phyloP scores from a whole-genome alignment of 2,113 vertebrate species.

The Hippocampus mohnikei region DNA sequence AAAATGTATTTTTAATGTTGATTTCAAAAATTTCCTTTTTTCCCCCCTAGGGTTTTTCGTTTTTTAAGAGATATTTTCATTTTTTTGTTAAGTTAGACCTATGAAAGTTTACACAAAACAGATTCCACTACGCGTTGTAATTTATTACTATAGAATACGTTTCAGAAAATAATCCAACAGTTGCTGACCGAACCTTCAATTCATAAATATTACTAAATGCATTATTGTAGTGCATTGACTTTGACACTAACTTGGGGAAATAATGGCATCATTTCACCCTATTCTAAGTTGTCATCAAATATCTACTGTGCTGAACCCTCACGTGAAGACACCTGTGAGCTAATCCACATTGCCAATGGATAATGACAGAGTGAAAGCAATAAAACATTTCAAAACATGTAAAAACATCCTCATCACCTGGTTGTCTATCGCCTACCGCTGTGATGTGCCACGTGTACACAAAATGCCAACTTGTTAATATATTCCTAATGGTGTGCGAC shows the following conservation, averaged over 20 bases:
- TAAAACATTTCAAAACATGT: neutral
- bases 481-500: constrained; percentile 80
- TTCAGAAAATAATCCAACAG: too few relatives aligned
- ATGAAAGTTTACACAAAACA: too few relatives aligned
- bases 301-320: constrained; percentile 3
- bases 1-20: too few relatives aligned
- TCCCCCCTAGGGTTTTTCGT: too few relatives aligned
- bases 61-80: too few relatives aligned
- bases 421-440: constrained; percentile 14
- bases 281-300: constrained; percentile 35
- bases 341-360: neutral
- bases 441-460: constrained; percentile 43
- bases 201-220: too few relatives aligned
- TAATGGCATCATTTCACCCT: constrained; percentile 54
- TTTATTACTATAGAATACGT: too few relatives aligned
- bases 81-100: too few relatives aligned
- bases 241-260: constrained; percentile 72
- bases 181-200: too few relatives aligned
- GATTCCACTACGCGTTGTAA: too few relatives aligned
- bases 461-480: constrained; percentile 68
- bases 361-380: neutral
- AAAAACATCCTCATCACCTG: constrained; percentile 12
- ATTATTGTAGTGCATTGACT: constrained; percentile 32
- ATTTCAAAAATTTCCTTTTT: too few relatives aligned
- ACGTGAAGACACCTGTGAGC: constrained; percentile 9